Conservation (phyloP, 2,888 invertebrate species). For the Chymomyza fuscimana region DNA sequence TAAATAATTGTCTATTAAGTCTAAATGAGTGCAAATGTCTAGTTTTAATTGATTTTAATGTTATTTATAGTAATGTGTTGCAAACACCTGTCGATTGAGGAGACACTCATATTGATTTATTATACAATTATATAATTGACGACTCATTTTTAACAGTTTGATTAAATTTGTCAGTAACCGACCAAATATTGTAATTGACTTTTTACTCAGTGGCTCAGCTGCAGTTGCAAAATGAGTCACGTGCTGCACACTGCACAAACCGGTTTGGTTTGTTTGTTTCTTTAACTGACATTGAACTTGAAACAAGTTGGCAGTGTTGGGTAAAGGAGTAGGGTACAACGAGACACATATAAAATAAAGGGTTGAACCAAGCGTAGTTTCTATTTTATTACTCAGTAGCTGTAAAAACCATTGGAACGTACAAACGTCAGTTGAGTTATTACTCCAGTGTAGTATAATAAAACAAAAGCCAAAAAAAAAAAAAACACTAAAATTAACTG, state of each 20-base stretch:
- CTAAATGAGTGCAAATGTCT: conserved; percentile 21
- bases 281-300: conserved; percentile 68
- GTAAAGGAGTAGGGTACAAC: no score
- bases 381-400: conserved; percentile 32
- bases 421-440: conserved; percentile 36
- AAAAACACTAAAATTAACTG: conserved; percentile 33
- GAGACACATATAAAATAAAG: conserved; percentile 13
- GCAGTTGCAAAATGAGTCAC: conserved; percentile 6
- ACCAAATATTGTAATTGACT: background rate
- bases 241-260: conserved; percentile 10
- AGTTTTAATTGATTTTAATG: conserved; percentile 42
- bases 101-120: background rate
- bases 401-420: conserved; percentile 25
- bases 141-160: background rate
- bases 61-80: background rate
- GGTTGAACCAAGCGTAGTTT: conserved; percentile 32
- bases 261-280: conserved; percentile 11
- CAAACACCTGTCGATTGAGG: background rate
- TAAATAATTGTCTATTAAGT: conserved; percentile 57
- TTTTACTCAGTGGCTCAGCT: background rate
- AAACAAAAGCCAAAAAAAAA: background rate
- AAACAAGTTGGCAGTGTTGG: conserved; percentile 25
- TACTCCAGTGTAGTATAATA: background rate
- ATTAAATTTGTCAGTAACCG: background rate
- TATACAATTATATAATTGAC: no score